These are phyloP conservation scores for Rhombomys opimus DNA, from an alignment of 2,113 vertebrate species.

Conservation along the genomic window DNA sequence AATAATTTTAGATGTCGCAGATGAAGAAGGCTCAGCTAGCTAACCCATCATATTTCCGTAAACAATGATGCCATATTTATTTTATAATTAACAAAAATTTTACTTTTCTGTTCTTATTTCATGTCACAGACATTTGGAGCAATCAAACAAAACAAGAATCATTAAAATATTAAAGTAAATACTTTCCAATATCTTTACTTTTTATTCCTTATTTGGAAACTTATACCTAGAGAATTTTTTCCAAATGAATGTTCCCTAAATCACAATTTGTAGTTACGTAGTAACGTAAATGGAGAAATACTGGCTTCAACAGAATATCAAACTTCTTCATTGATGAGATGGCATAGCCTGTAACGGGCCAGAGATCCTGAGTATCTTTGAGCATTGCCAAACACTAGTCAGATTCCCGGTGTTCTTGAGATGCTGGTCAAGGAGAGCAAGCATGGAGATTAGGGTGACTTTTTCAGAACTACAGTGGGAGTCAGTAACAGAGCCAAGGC, in stretches of 20 bases:
- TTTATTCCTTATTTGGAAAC: neutral
- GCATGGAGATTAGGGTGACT: neutral
- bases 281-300: neutral
- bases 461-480: neutral
- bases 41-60: constrained; percentile 16
- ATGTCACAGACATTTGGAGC: neutral
- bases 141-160: neutral
- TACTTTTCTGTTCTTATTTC: constrained; percentile 42
- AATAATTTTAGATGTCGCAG: constrained; percentile 30
- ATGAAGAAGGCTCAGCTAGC: neutral
- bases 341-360: neutral
- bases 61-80: neutral
- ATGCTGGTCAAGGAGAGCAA: neutral
- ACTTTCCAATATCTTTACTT: neutral
- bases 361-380: neutral
- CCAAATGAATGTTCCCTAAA: neutral
- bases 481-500: neutral
- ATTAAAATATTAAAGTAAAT: neutral
- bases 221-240: neutral
- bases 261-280: neutral
- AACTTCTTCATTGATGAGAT: constrained; percentile 8
- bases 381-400: neutral
- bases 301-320: neutral
- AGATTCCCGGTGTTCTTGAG: neutral
- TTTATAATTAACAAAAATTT: constrained; percentile 10